These are phyloP conservation scores for Apomyelois bistriatella DNA, from an alignment of 2,888 invertebrate species.

Conservation along the genomic window DNA sequence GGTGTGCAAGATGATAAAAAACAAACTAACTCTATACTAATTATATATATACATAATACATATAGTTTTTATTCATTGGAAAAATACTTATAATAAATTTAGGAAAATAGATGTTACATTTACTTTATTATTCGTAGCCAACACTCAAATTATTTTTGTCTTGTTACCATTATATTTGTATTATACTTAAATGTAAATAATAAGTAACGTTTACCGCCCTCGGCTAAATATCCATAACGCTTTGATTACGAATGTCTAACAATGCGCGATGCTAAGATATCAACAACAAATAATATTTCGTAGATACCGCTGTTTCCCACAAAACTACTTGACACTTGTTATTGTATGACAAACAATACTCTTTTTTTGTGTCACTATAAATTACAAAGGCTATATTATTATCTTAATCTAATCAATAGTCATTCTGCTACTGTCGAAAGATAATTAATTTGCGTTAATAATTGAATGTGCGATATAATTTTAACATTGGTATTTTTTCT, in stretches of 20 bases:
- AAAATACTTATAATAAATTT: no score
- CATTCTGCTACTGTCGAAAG: constrained; percentile 1
- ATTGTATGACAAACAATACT: constrained; percentile 2
- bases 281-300: not conserved
- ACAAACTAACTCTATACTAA: no score
- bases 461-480: no score
- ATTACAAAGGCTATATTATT: constrained; percentile 10
- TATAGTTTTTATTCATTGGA: no score
- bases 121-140: not conserved
- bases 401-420: constrained; percentile 11
- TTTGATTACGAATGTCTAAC: constrained; percentile 1
- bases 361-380: constrained; percentile 8
- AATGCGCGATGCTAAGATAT: constrained; percentile 3
- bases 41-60: no score
- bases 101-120: no score
- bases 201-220: not conserved
- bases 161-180: not conserved
- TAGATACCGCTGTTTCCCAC: constrained; percentile 4
- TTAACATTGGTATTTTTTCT: not conserved
- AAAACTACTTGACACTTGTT: constrained; percentile 9
- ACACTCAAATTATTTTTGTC: not conserved
- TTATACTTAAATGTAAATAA: not conserved
- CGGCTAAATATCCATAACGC: not conserved
- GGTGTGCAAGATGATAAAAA: no score
- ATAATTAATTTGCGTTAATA: constrained; percentile 2